These are phyloP conservation scores for Corythoichthys haematopterus DNA, from an alignment of 2,113 vertebrate species.

Conservation along the genomic window DNA sequence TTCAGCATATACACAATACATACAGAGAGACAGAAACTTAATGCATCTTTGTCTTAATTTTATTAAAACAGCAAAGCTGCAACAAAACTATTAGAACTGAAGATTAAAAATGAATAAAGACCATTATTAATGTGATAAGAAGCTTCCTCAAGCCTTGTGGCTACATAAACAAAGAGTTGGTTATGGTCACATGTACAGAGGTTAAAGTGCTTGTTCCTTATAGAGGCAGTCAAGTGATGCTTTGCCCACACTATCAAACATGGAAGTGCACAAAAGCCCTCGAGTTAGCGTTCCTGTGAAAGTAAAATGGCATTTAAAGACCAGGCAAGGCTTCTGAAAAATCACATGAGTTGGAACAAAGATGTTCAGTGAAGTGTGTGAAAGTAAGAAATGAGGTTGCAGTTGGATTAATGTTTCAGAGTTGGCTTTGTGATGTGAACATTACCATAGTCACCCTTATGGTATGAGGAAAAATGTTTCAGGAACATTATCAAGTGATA, in stretches of 20 bases:
- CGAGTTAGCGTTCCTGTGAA: conserved; percentile 22
- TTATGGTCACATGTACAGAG: neutral
- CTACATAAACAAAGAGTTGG: neutral
- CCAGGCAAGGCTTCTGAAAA: conserved; percentile 8
- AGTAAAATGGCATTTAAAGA: conserved; percentile 26
- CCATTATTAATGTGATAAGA: neutral
- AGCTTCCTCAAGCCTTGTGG: neutral
- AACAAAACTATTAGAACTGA: no score
- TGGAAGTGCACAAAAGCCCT: conserved; percentile 19
- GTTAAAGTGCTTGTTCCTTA: neutral
- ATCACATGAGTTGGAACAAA: conserved; percentile 36
- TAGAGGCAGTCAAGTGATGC: conserved; percentile 53
- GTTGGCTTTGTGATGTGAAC: neutral
- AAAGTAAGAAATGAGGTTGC: conserved; percentile 2
- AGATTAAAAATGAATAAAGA: neutral
- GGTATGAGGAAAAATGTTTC: conserved; percentile 26
- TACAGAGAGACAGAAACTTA: no score
- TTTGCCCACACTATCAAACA: conserved; percentile 25
- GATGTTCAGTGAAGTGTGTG: conserved; percentile 2
- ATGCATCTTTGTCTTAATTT: no score
- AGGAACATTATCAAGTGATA: neutral
- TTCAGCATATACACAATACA: no score
- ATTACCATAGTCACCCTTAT: neutral
- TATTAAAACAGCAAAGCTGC: no score
- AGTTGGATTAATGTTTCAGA: neutral